Percentiles rank a stretch among this genome's conserved stretches.
These are phyloP conservation scores for Rhogogaster chlorosoma DNA, from an alignment of 2,888 invertebrate species.

Conservation along the genomic window DNA sequence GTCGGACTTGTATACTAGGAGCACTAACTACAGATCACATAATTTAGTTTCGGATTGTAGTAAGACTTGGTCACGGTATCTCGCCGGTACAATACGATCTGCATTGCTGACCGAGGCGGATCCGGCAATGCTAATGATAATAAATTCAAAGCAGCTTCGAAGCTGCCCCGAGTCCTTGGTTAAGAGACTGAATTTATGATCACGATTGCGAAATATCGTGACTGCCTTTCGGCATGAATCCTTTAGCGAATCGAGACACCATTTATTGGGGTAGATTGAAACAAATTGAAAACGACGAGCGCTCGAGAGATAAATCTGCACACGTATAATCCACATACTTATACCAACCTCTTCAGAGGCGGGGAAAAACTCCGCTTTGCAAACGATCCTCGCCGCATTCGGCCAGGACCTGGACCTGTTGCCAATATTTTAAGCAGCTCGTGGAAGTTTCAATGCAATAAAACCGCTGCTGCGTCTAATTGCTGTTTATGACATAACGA, in stretches of 20 bases:
- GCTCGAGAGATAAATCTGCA: slow-evolving; percentile 27
- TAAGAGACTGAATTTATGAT: slow-evolving; percentile 40
- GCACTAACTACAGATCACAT: not conserved
- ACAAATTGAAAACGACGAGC: slow-evolving; percentile 43
- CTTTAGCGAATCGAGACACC: slow-evolving; percentile 41
- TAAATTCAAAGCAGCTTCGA: slow-evolving; percentile 45
- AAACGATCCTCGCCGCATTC: not conserved
- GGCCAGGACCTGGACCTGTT: not conserved
- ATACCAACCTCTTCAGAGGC: not conserved
- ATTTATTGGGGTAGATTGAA: slow-evolving; percentile 48
- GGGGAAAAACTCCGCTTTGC: not conserved
- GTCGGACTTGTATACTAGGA: not conserved
- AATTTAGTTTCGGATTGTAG: slow-evolving; percentile 6
- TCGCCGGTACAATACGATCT: slow-evolving; percentile 32
- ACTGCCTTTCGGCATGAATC: slow-evolving; percentile 49
- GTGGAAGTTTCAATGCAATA: not conserved
- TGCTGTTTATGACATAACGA: slow-evolving; percentile 18
- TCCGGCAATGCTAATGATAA: slow-evolving; percentile 48
- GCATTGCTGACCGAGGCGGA: slow-evolving; percentile 49
- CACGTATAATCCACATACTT: not conserved
- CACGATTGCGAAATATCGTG: slow-evolving; percentile 47
- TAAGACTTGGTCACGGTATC: slow-evolving; percentile 21
- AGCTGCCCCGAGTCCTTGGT: slow-evolving; percentile 38
- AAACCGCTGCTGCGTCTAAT: slow-evolving; percentile 27
- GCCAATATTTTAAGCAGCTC: slow-evolving; percentile 29